phyloP scores from a whole-genome alignment of 2,797 vertebrate species.

The Myotis vivesi region DNA sequence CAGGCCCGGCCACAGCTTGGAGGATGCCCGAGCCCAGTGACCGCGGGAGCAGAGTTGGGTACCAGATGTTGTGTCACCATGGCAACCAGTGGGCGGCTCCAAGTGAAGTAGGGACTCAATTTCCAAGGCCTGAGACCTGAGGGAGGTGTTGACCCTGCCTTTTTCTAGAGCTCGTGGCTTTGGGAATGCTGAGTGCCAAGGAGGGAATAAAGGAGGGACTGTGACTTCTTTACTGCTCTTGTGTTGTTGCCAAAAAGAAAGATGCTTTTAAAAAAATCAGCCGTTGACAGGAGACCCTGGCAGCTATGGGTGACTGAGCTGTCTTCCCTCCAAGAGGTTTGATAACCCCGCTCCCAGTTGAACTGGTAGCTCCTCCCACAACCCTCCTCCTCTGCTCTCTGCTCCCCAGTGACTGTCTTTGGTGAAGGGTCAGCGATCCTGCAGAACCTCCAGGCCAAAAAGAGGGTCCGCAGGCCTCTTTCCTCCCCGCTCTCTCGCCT shows the following conservation, averaged over 20 bases:
- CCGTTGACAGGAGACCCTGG: neutral
- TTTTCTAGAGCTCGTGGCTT: neutral
- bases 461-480: neutral
- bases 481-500: rapidly evolving
- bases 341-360: neutral
- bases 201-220: neutral
- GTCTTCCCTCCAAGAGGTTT: neutral
- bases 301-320: conserved; percentile 26
- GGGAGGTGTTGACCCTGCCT: conserved; percentile 49
- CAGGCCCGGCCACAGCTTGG: neutral
- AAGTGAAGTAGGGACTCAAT: conserved; percentile 47
- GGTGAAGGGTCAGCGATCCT: neutral
- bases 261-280: neutral
- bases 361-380: neutral
- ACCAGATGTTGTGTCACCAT: conserved; percentile 68
- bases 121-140: conserved; percentile 46
- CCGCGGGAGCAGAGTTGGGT: conserved; percentile 60
- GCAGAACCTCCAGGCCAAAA: neutral
- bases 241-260: neutral
- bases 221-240: neutral
- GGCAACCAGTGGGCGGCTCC: conserved; percentile 58
- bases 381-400: neutral
- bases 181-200: neutral
- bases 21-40: conserved; percentile 57
- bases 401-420: neutral